Evolutionary conservation across 2,113 vertebrate species (phyloP).

Genomic region (Proteles cristata): DNA sequence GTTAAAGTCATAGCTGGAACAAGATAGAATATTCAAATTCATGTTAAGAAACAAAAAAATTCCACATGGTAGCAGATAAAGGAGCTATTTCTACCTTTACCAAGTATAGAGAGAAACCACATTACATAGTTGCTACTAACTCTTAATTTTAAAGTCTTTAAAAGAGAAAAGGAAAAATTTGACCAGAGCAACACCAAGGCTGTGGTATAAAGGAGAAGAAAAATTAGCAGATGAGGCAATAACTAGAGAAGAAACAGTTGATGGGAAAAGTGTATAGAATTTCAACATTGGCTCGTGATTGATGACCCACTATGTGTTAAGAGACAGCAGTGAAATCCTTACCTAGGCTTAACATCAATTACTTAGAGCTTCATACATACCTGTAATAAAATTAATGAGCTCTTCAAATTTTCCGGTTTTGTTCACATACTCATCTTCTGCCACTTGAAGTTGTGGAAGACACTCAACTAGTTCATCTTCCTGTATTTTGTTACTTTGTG

Average conservation of each 20-base stretch:
- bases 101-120: background rate
- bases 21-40: background rate
- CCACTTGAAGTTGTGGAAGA: conserved; percentile 66
- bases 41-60: background rate
- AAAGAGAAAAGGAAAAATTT: conserved; percentile 8
- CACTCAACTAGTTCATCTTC: conserved; percentile 70
- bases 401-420: background rate
- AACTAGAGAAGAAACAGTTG: background rate
- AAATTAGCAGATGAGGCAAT: background rate
- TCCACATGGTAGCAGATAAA: background rate
- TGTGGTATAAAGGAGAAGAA: background rate
- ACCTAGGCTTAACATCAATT: background rate
- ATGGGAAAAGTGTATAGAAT: background rate
- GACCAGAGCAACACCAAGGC: background rate
- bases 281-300: background rate
- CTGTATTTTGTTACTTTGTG: background rate
- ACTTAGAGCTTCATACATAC: conserved; percentile 60
- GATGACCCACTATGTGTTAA: background rate
- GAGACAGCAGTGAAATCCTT: background rate
- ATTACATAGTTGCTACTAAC: background rate
- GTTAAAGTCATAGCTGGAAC: background rate
- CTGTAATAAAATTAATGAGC: background rate
- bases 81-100: background rate
- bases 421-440: conserved; percentile 20
- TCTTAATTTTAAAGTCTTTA: conserved; percentile 9